phyloP scores from a whole-genome alignment of 2,113 vertebrate species.

The Cottus gobio region DNA sequence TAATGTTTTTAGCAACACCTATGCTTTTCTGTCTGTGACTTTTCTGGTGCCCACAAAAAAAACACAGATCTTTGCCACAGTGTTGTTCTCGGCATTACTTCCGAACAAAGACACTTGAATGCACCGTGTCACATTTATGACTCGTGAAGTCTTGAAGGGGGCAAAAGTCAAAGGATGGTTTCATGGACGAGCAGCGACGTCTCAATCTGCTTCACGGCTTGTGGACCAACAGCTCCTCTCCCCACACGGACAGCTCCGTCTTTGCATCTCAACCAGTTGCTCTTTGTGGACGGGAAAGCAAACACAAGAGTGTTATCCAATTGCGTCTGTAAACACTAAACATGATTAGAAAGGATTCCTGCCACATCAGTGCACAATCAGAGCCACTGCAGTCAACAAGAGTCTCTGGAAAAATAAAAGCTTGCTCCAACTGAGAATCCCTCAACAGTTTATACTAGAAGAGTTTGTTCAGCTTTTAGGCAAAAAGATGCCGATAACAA shows the following conservation, averaged over 20 bases:
- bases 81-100: constrained; percentile 10
- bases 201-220: constrained; percentile 1
- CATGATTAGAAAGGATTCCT: constrained; percentile 19
- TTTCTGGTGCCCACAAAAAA: background rate
- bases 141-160: constrained; percentile 25
- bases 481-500: background rate
- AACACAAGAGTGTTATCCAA: background rate
- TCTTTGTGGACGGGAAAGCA: constrained; percentile 10
- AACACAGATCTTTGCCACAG: background rate
- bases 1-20: background rate
- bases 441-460: background rate
- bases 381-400: constrained; percentile 4
- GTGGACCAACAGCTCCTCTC: background rate
- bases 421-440: background rate
- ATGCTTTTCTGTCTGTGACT: background rate
- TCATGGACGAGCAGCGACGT: constrained; percentile 28
- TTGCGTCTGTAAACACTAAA: constrained; percentile 2
- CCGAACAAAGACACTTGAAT: constrained; percentile 32
- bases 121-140: constrained; percentile 29
- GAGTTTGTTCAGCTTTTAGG: background rate
- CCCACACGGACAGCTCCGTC: background rate
- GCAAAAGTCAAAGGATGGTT: constrained; percentile 44
- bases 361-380: constrained; percentile 34
- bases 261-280: background rate
- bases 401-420: background rate